A percentile compares a stretch with the other conserved stretches of the same genome.
phyloP scores from a whole-genome alignment of 2,888 invertebrate genomes.

The Pristionchus maxplancki region DNA sequence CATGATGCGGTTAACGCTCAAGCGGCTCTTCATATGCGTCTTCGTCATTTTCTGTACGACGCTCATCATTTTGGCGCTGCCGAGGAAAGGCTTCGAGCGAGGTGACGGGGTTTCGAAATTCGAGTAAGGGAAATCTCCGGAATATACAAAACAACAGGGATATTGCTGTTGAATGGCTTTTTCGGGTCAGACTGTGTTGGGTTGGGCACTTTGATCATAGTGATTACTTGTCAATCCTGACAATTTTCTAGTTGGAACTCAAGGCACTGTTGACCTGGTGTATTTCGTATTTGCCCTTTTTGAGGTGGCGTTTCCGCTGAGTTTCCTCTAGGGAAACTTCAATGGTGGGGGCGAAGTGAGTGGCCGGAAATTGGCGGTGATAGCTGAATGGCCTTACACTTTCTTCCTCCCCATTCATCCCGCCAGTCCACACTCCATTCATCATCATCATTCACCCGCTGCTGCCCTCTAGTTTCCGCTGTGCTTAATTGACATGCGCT shows the following conservation, averaged over 20 bases:
- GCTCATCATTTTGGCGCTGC: slow-evolving; percentile 69
- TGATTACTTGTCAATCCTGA: neutral
- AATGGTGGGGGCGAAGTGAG: neutral
- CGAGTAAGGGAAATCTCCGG: neutral
- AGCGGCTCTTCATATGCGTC: slow-evolving; percentile 69
- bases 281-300: neutral
- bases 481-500: neutral
- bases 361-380: neutral
- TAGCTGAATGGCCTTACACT: slow-evolving; percentile 37
- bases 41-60: slow-evolving; percentile 72
- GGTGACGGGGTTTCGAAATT: neutral
- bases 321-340: neutral
- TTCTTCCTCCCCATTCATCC: slow-evolving; percentile 1
- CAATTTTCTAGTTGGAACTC: neutral
- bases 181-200: too few species aligned
- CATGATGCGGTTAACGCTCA: slow-evolving; percentile 73
- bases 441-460: slow-evolving; percentile 29
- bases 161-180: too few species aligned
- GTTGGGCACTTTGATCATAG: neutral
- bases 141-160: too few species aligned
- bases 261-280: neutral
- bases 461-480: slow-evolving; percentile 10
- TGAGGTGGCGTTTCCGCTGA: neutral
- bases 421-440: slow-evolving; percentile 10
- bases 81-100: slow-evolving; percentile 52